A percentile compares a stretch with the other conserved stretches of the same genome.
These are phyloP conservation scores for Acrobasis suavella DNA, from an alignment of 2,888 invertebrate species.

Conservation along the genomic window DNA sequence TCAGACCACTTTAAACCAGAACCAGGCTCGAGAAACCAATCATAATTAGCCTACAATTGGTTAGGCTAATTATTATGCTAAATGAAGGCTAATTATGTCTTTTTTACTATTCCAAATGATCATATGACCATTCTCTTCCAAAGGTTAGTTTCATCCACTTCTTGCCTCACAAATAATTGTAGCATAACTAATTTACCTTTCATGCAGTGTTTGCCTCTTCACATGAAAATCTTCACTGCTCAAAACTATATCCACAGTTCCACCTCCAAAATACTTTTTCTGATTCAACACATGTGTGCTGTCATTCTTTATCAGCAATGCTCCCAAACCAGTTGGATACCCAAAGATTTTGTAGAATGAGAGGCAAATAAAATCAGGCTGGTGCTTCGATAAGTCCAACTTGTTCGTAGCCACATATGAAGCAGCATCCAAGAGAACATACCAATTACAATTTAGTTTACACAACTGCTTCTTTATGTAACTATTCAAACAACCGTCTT, in stretches of 20 bases:
- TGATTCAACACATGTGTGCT: constrained; percentile 82
- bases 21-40: too few species aligned
- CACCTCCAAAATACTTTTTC: constrained; percentile 95
- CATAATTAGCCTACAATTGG: too few species aligned
- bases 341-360: constrained; percentile 99
- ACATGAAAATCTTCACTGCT: constrained; percentile 87
- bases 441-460: constrained; percentile 83
- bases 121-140: too few species aligned
- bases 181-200: constrained; percentile 82
- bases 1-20: too few species aligned
- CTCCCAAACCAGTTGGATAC: constrained; percentile 97
- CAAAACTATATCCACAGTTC: constrained; percentile 93
- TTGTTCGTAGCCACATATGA: constrained; percentile 89
- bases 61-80: too few species aligned
- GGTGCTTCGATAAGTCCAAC: constrained; percentile 86
- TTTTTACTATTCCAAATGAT: too few species aligned
- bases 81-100: too few species aligned
- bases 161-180: too few species aligned
- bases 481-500: constrained; percentile 81
- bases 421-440: constrained; percentile 93
- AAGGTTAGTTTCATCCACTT: too few species aligned
- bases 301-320: constrained; percentile 88
- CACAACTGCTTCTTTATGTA: constrained; percentile 60
- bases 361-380: constrained; percentile 94
- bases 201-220: constrained; percentile 85